phyloP scores from a whole-genome alignment of 2,113 vertebrate species.

The Ifrita kowaldi region DNA sequence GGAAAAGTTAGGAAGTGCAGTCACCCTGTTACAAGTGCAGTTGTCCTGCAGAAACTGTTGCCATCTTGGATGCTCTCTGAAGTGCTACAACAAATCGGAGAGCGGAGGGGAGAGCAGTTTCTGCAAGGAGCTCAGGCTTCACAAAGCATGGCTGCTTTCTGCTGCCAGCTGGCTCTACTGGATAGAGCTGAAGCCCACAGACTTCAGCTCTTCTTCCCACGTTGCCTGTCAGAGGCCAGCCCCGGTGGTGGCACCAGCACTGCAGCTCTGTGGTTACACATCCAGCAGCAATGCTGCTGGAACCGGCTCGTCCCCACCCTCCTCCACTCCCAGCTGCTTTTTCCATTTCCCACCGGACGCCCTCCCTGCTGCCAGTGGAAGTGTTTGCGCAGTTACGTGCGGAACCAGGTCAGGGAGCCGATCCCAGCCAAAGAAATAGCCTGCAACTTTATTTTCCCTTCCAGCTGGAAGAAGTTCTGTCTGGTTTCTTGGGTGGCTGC shows the following conservation, averaged over 20 bases:
- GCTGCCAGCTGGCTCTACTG: not conserved
- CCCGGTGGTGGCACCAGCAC: not conserved
- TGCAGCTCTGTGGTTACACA: not conserved
- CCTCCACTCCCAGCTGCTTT: constrained; percentile 39
- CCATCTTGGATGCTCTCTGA: not conserved
- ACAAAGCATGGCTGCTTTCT: not conserved
- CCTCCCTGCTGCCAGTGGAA: not conserved
- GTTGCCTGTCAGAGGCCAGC: not conserved
- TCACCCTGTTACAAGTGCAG: not conserved
- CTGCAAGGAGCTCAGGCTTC: fast-evolving
- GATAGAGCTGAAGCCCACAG: not conserved
- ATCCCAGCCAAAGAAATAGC: not conserved
- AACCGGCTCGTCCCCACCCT: constrained; percentile 9
- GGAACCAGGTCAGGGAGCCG: constrained; percentile 25
- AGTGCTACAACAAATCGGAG: not conserved
- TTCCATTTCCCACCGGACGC: not conserved
- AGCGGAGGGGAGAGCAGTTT: not conserved
- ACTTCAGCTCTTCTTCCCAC: not conserved
- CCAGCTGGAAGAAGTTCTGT: constrained; percentile 2
- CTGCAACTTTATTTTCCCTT: not conserved
- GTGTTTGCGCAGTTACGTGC: constrained; percentile 5
- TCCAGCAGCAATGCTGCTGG: not conserved
- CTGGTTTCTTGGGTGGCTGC: constrained; percentile 45
- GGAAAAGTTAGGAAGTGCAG: not conserved
- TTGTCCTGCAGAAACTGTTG: not conserved